phyloP scores from a whole-genome alignment of 2,888 invertebrate species.

The Alloscopus bannaensis region DNA sequence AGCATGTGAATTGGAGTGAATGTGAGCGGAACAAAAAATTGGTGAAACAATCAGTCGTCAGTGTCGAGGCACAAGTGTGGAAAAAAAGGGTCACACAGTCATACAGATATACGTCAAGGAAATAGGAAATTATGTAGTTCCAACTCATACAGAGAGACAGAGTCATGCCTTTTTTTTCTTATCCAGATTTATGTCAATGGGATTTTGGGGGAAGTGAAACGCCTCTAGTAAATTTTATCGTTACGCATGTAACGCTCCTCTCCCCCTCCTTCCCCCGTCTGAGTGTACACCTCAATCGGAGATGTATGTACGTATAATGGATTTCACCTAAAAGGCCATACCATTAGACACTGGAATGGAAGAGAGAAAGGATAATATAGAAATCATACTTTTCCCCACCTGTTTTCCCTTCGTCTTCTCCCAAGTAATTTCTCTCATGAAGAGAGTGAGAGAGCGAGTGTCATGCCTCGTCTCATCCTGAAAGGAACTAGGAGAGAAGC shows the following conservation, averaged over 20 bases:
- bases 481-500: too few species aligned
- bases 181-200: conserved; percentile 66
- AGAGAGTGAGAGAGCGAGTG: background rate
- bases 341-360: too few species aligned
- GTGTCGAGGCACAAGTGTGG: conserved; percentile 41
- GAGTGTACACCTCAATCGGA: too few species aligned
- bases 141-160: conserved; percentile 29
- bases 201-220: conserved; percentile 44
- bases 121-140: conserved; percentile 42
- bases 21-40: conserved; percentile 42
- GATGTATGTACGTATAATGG: too few species aligned
- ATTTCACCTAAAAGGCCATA: too few species aligned
- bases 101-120: conserved; percentile 39
- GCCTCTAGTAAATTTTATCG: background rate
- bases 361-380: too few species aligned
- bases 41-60: conserved; percentile 60
- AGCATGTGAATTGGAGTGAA: too few species aligned
- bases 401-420: conserved; percentile 55
- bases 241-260: conserved; percentile 12
- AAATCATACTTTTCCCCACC: conserved; percentile 55
- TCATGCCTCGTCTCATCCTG: conserved; percentile 36
- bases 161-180: conserved; percentile 47
- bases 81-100: conserved; percentile 46
- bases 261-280: background rate
- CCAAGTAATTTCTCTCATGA: conserved; percentile 43